Base-by-base conservation (phyloP, 1,140 invertebrate genomes). In the Zaprionus camerounensis region DNA sequence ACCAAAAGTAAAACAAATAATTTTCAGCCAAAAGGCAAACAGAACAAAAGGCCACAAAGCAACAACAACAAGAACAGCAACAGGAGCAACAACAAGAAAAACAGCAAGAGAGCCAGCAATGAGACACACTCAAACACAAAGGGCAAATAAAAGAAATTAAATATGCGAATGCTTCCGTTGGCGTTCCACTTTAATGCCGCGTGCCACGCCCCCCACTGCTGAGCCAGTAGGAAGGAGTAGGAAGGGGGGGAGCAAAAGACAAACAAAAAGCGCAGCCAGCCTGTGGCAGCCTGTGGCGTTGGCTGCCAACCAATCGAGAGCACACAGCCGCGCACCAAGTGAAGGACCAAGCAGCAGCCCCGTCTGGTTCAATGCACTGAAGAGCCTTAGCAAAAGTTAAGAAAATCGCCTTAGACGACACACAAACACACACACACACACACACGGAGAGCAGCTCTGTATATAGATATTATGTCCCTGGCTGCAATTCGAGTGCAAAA, bases 141-240 rank as follows among this genome's bases (percentile, higher is more conserved):
- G 63, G 63, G 67, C 41, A 72, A 90, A 81, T 81, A 90, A 90
- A 90, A 90, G 84, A 80, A 88, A 90, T 88, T 88, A 88, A 84
- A 88, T 85, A 73, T 75, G 66, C 59, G 51, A 69, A 75, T 34
- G 62, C 59, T 51, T 12, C 38, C 36, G 31, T 80, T 51, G 56
- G 69, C 59, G 36, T 34, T 56, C 57, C 65, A 56, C 55, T 65
- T 63, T 69, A 41, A 34, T 34, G 31, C 31, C 31, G 31, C 31
- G 31, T 31, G 28, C 9, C 28, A 31, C 28, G n/a, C 26, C 15
- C 31, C 49, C 13, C 1, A 26, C 61, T 66, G 13, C 38, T 41
- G 13, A 15, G 5, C 15, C 6, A 1, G 41, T 0, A 44, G 3
- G 26, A 3, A 2, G 7, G 28, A 31, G 28, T 7, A 17, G 17